A percentile compares a stretch with the other conserved stretches of the same genome.
Evolutionary conservation across 2,888 invertebrate species (phyloP).

Genomic region (Thera britannica): DNA sequence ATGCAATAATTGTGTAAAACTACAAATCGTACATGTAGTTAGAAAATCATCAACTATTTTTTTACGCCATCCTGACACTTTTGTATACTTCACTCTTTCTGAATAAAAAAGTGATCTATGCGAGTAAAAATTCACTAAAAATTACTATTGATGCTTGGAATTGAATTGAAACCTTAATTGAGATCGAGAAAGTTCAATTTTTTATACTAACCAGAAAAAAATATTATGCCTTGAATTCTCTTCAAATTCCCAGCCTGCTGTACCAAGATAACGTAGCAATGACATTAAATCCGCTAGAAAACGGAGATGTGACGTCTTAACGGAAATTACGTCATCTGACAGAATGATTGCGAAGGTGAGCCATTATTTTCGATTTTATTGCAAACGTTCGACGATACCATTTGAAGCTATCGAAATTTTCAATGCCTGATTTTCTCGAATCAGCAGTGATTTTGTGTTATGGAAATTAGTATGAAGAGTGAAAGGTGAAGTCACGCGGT

Average conservation of each 20-base stretch:
- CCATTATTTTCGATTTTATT: slow-evolving; percentile 34
- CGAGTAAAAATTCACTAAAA: no score
- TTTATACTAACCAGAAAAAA: not conserved
- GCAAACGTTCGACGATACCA: slow-evolving; percentile 7
- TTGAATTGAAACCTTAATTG: no score
- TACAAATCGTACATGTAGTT: no score
- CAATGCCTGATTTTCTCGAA: not conserved
- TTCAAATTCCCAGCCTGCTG: slow-evolving; percentile 52
- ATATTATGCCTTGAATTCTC: slow-evolving; percentile 41
- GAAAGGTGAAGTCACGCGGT: not conserved
- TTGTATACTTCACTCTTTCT: no score
- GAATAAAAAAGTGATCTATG: no score
- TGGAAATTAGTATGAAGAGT: not conserved
- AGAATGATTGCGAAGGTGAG: slow-evolving; percentile 36
- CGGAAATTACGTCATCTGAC: slow-evolving; percentile 34
- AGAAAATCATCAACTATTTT: no score
- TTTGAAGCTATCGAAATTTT: not conserved
- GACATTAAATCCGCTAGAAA: slow-evolving; percentile 58
- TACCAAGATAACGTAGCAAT: slow-evolving; percentile 58
- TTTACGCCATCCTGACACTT: no score
- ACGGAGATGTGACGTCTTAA: slow-evolving; percentile 43
- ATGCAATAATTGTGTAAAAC: not conserved
- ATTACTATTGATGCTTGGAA: no score
- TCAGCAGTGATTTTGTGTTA: not conserved
- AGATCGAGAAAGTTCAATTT: not conserved